These are phyloP conservation scores for Stichodactyla helianthus DNA, from an alignment of 64 coral and sea anemone genomes.

Conservation along the genomic window DNA sequence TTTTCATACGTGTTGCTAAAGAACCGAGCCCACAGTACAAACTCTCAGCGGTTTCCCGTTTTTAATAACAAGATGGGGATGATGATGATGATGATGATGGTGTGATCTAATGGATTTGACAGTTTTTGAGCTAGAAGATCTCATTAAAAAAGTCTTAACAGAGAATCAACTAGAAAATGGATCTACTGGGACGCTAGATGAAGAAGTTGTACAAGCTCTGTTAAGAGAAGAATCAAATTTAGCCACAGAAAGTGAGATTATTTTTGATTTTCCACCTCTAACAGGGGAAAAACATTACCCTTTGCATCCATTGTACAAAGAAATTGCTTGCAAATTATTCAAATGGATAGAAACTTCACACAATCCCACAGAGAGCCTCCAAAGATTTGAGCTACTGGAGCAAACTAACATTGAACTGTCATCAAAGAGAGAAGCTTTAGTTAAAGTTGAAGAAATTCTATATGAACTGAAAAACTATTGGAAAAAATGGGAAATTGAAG, in stretches of 20 bases:
- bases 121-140: neutral
- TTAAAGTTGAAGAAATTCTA: neutral
- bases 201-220: neutral
- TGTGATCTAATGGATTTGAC: neutral
- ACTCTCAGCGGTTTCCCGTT: too few relatives aligned
- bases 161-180: neutral
- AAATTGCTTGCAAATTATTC: constrained; percentile 35
- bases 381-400: neutral
- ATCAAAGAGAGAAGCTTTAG: neutral
- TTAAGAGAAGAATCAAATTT: neutral
- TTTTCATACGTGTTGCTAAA: neutral
- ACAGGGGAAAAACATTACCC: constrained; percentile 11
- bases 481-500: neutral
- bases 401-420: neutral
- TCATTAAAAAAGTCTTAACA: neutral
- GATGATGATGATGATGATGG: neutral
- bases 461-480: constrained; percentile 32
- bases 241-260: neutral
- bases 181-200: neutral
- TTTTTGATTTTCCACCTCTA: neutral
- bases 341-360: constrained; percentile 20
- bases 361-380: constrained; percentile 15
- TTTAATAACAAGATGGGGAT: too few relatives aligned
- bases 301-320: constrained; percentile 19
- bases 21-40: neutral